Conservation (phyloP, 2,888 invertebrate genomes). For the Noctua pronuba region DNA sequence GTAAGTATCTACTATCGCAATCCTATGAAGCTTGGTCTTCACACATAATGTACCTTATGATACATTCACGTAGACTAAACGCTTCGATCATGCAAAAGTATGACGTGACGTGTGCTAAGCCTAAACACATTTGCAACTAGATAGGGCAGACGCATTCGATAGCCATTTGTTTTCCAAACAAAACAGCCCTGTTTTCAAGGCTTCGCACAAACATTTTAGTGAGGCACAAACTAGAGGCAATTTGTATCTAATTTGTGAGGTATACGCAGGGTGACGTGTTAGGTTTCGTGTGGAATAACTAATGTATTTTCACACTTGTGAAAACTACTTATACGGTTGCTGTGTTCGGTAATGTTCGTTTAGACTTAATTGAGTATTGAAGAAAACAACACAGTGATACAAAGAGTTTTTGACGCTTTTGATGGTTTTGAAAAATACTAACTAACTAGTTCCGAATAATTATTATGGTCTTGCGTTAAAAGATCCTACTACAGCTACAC, state of each 20-base stretch:
- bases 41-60: background rate
- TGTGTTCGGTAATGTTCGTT: background rate
- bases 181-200: slow-evolving; percentile 51
- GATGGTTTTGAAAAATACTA: too few species aligned
- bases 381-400: background rate
- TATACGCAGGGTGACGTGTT: slow-evolving; percentile 17
- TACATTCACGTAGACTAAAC: background rate
- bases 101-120: background rate
- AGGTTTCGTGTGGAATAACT: slow-evolving; percentile 16
- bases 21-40: background rate
- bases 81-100: background rate
- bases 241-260: slow-evolving; percentile 50
- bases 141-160: slow-evolving; percentile 20
- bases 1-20: background rate
- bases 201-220: slow-evolving; percentile 40
- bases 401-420: background rate
- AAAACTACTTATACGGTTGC: background rate
- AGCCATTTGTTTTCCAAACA: slow-evolving; percentile 56
- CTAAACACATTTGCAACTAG: slow-evolving; percentile 34
- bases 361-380: background rate
- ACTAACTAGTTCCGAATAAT: background rate
- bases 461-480: background rate
- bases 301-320: slow-evolving; percentile 11
- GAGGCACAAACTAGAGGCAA: slow-evolving; percentile 19
- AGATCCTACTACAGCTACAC: background rate